phyloP scores from a whole-genome alignment of 2,113 vertebrate genomes.

The Leucosticte australis region DNA sequence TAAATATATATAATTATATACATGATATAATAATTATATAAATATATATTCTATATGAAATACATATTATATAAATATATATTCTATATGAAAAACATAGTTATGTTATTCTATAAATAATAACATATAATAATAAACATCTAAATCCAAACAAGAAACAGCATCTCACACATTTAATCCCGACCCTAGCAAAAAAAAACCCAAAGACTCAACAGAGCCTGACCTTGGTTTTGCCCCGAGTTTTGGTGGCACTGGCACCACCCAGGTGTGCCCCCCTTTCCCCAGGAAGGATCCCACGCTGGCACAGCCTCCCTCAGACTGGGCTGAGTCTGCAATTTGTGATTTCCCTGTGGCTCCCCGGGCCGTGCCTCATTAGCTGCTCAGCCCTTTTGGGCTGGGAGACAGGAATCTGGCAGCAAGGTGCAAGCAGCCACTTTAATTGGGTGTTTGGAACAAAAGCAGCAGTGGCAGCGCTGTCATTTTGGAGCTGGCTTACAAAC shows the following conservation, averaged over 20 bases:
- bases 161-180: not conserved
- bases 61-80: no score
- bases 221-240: not conserved
- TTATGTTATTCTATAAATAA: not conserved
- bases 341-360: not conserved
- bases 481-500: constrained; percentile 36
- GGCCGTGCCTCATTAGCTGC: constrained; percentile 67
- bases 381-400: constrained; percentile 36
- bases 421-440: constrained; percentile 71
- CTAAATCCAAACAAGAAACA: not conserved
- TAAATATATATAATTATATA: no score
- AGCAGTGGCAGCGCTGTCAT: constrained; percentile 20
- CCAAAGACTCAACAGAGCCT: not conserved
- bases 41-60: no score
- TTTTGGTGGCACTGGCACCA: not conserved
- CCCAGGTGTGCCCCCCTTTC: not conserved
- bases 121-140: not conserved
- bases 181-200: not conserved
- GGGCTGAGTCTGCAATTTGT: not conserved
- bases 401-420: constrained; percentile 52
- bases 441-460: constrained; percentile 65
- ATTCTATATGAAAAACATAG: no score
- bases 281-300: not conserved
- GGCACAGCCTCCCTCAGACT: not conserved
- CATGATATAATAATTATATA: no score